A percentile compares a stretch with the other conserved stretches of the same genome.
phyloP scores from a whole-genome alignment of 2,888 invertebrate genomes.

The Blera fallax region DNA sequence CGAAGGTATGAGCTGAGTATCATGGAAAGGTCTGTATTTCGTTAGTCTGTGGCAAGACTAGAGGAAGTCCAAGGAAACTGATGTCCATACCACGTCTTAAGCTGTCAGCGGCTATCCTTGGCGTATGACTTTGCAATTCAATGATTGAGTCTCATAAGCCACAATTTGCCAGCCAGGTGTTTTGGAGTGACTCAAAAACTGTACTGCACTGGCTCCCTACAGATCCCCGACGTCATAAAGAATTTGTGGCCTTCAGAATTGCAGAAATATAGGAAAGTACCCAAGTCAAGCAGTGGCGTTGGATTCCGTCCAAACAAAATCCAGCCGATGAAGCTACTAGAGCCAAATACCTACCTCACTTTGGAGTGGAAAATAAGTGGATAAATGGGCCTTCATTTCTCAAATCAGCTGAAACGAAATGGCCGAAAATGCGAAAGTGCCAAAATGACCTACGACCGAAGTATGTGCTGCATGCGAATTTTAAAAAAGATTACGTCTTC shows the following conservation, averaged over 20 bases:
- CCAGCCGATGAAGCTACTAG: slow-evolving; percentile 20
- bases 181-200: background rate
- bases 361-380: background rate
- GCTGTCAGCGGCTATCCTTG: slow-evolving; percentile 16
- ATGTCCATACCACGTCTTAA: slow-evolving; percentile 11
- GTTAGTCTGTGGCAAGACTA: slow-evolving; percentile 14
- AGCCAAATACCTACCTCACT: background rate
- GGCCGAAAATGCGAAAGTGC: background rate
- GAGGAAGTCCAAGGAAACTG: background rate
- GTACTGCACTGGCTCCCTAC: too few relatives aligned
- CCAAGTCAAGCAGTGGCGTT: slow-evolving; percentile 19
- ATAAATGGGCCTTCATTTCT: slow-evolving; percentile 18
- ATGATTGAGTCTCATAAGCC: slow-evolving; percentile 3
- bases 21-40: background rate
- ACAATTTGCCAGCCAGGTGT: background rate
- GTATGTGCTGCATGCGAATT: background rate
- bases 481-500: background rate
- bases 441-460: background rate
- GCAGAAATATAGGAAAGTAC: slow-evolving; percentile 3
- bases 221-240: too few relatives aligned
- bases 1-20: background rate
- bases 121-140: background rate
- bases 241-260: background rate
- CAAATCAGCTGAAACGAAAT: background rate
- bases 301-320: slow-evolving; percentile 13